phyloP scores from a whole-genome alignment of 2,113 vertebrate genomes.

The Morone saxatilis region DNA sequence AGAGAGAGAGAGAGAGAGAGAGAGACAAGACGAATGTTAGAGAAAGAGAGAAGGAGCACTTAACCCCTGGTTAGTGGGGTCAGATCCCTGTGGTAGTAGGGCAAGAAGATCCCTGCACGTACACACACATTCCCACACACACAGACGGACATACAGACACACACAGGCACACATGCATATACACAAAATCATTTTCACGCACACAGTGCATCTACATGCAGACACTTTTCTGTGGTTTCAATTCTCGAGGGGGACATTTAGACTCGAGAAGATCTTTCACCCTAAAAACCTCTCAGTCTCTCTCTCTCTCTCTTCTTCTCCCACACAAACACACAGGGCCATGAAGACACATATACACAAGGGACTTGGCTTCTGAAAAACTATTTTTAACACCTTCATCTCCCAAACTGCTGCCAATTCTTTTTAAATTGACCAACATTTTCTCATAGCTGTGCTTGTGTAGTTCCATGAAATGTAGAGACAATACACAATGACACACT shows the following conservation, averaged over 20 bases:
- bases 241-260: conserved; percentile 48
- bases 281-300: conserved; percentile 35
- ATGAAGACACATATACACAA: neutral
- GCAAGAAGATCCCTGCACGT: conserved; percentile 58
- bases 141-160: conserved; percentile 32
- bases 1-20: conserved; percentile 60
- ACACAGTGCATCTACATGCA: conserved; percentile 34
- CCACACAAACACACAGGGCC: no score
- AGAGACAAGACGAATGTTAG: conserved; percentile 72
- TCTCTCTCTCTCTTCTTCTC: no score
- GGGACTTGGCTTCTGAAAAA: neutral
- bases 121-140: conserved; percentile 29
- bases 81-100: conserved; percentile 70
- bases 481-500: conserved; percentile 2
- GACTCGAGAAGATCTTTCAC: conserved; percentile 26
- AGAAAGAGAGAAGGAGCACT: conserved; percentile 77
- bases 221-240: conserved; percentile 56
- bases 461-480: neutral
- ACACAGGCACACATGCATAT: conserved; percentile 34
- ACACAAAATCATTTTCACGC: conserved; percentile 50
- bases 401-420: neutral
- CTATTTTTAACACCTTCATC: conserved; percentile 16
- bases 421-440: neutral
- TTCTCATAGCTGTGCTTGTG: neutral
- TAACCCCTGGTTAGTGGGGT: conserved; percentile 80